These are phyloP conservation scores for Abramis brama DNA, from an alignment of 2,113 vertebrate genomes.

Conservation along the genomic window DNA sequence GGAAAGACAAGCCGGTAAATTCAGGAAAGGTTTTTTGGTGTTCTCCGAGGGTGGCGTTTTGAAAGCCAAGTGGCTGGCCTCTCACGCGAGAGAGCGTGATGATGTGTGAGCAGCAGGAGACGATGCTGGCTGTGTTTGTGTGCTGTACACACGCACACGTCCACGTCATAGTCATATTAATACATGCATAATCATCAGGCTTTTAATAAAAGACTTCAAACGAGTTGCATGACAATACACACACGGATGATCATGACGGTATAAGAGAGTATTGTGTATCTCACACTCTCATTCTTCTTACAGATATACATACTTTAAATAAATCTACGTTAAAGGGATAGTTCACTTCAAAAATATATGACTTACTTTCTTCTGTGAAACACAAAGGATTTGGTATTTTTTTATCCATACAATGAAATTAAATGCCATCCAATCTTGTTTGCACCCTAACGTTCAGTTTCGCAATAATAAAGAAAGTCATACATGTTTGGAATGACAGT, in stretches of 20 bases:
- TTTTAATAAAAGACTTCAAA: constrained; percentile 15
- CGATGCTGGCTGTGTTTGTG: constrained; percentile 16
- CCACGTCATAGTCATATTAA: constrained; percentile 24
- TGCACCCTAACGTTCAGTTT: not conserved
- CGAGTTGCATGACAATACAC: not conserved
- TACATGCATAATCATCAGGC: not conserved
- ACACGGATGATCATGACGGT: not conserved
- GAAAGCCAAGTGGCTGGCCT: constrained; percentile 12
- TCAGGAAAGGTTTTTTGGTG: constrained; percentile 9
- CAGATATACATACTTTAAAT: not conserved
- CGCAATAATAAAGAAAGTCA: not conserved
- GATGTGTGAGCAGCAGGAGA: constrained; percentile 32
- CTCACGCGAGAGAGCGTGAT: not conserved
- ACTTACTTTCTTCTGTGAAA: not conserved
- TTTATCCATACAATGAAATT: not conserved
- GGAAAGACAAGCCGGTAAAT: not conserved
- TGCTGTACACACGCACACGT: constrained; percentile 24
- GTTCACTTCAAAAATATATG: not conserved
- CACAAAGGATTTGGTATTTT: not conserved
- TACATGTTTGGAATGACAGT: not conserved
- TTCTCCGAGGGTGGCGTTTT: constrained; percentile 7
- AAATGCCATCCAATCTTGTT: not conserved
- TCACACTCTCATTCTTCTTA: not conserved
- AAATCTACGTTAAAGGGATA: not conserved
- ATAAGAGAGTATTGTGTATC: not conserved